Percentiles rank a stretch among this genome's conserved stretches.
Conservation (phyloP, 1,140 invertebrate species). For the Heliothis subflexa region DNA sequence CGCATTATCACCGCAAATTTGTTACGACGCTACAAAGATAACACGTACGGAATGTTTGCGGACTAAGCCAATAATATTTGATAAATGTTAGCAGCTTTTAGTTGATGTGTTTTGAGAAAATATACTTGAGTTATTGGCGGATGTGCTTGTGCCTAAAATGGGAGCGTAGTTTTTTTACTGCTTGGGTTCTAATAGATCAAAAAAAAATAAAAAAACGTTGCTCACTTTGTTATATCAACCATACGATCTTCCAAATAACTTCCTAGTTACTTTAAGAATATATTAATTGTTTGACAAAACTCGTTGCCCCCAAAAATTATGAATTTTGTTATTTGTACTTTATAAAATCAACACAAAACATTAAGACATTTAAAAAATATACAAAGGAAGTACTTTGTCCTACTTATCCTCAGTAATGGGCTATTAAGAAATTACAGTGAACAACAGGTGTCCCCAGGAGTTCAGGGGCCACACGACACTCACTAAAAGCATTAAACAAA, state of each 20-base stretch:
- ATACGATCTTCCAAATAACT: no score
- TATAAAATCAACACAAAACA: not conserved
- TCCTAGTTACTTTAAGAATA: no score
- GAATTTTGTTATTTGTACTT: no score
- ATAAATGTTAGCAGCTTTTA: slow-evolving; percentile 42
- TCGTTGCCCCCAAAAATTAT: not conserved
- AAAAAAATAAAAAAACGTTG: no score
- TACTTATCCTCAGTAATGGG: not conserved
- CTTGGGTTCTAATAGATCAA: not conserved
- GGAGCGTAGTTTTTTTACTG: not conserved
- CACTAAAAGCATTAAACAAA: not conserved
- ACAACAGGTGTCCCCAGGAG: not conserved
- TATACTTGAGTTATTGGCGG: slow-evolving; percentile 20
- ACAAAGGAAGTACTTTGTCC: not conserved
- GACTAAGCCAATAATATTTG: slow-evolving; percentile 44
- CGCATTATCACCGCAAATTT: slow-evolving; percentile 50
- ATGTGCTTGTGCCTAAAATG: not conserved
- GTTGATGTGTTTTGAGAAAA: slow-evolving; percentile 21
- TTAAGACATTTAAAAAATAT: not conserved
- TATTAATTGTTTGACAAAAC: not conserved
- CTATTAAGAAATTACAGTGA: slow-evolving; percentile 1
- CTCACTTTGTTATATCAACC: no score
- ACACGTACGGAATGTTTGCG: slow-evolving; percentile 46
- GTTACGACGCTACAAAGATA: slow-evolving; percentile 47
- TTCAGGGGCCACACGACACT: not conserved